Conservation (phyloP, 2,888 invertebrate genomes). For the Zaprionus obscuricornis region DNA sequence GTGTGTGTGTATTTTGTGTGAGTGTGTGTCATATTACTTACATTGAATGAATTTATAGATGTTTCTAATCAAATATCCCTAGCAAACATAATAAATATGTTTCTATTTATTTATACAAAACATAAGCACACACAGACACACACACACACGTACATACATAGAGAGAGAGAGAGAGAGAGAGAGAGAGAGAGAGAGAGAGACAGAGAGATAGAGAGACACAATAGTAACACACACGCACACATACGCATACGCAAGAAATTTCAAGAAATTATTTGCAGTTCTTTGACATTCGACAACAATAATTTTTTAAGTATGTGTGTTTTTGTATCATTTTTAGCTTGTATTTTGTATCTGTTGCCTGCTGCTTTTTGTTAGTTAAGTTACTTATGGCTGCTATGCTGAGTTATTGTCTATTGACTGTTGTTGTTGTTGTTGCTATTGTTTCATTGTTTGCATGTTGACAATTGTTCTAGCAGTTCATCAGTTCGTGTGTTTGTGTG, state of each 20-base stretch:
- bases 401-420: not conserved
- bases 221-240: conserved; percentile 6
- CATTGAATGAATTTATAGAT: conserved; percentile 40
- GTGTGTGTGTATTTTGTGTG: no score
- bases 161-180: no score
- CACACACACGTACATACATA: no score
- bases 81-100: conserved; percentile 46
- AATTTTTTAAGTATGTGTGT: conserved; percentile 16
- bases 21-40: conserved; percentile 41
- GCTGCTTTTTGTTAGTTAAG: conserved; percentile 18
- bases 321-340: conserved; percentile 9
- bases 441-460: conserved; percentile 31
- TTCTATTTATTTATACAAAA: conserved; percentile 33
- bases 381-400: no score
- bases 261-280: conserved; percentile 24
- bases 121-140: conserved; percentile 1
- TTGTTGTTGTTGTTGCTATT: not conserved
- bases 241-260: not conserved
- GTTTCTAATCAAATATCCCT: conserved; percentile 66
- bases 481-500: no score
- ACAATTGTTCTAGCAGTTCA: conserved; percentile 47
- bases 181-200: no score
- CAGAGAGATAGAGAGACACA: no score
- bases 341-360: conserved; percentile 22
- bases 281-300: conserved; percentile 23